Evolutionary conservation across 2,888 invertebrate species (phyloP), one percentile per base, ranked within the genome.

Genomic region (Cordylochernes scorpioides): DNA sequence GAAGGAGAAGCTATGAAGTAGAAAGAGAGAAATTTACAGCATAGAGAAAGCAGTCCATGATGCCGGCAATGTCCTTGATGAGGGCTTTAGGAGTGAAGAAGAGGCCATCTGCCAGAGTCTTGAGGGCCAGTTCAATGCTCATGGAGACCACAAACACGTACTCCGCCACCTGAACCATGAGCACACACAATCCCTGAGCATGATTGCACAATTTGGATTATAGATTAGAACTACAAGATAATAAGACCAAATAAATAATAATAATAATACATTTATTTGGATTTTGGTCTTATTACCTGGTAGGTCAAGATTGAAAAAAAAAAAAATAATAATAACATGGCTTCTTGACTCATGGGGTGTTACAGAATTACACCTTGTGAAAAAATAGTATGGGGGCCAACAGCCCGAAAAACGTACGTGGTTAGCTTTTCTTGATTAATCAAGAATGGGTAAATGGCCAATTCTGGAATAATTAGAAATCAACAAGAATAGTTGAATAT

Each of bases 71-170:
- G 52, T 99, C 97, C 57, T 88, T 78, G 22, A 99, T 72, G 43
- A 94, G 78, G 1, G 97, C 97, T 54, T 94, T 94, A 0, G 97
- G 97, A 0, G 97, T 99, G 51, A 99, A 99, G 51, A 99, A 82
- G 19, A 99, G 59, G 1, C 97, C 97, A 54, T 97, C 86, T 0
- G 97, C 91, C 30, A 94, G 57, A 36, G 94, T 82, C 59, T 99
- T 99, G 29, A 99, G 54, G 0, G 74, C 70, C 48, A 99, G 57
- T 54, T 99, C 97, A 18, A 94, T 61, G 44, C 88, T 88, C 97
- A 99, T 99, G 45, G 80, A 80, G 29, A 91, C 69, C 1, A 99
- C 94, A 55, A 99, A 99, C 14, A 78, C 71, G 49, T 91, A 97
- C 57, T 99, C 97, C 1, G 86, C 84, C 30, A 63, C 52, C 60